Evolutionary conservation across 2,797 vertebrate genomes (phyloP).

Genomic region (Paedocypris micromegethes): DNA sequence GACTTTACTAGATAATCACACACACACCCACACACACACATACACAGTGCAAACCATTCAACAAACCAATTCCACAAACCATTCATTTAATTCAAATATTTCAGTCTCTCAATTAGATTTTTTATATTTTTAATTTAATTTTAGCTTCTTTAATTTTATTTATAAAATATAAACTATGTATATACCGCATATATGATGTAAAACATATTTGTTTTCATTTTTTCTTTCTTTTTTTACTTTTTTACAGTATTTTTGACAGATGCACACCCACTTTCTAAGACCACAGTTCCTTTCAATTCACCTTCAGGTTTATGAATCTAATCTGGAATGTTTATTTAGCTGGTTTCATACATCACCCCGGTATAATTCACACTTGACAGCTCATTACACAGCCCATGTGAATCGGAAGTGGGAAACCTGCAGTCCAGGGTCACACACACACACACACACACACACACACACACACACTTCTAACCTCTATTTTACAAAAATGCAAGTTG

Average conservation of each 20-base stretch:
- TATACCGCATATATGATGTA: no score
- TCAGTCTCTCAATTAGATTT: no score
- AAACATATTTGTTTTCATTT: background rate
- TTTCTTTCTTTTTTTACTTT: background rate
- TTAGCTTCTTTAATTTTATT: no score
- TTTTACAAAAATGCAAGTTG: constrained; percentile 4
- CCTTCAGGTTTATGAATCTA: constrained; percentile 35
- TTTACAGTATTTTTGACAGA: background rate
- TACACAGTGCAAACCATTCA: no score
- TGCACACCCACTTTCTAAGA: constrained; percentile 6
- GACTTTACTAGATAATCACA: no score
- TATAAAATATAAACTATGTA: no score
- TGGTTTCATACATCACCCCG: background rate
- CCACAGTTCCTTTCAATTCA: constrained; percentile 12
- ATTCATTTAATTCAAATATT: no score
- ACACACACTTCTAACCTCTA: background rate
- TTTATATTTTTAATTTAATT: no score
- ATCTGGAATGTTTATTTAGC: constrained; percentile 40
- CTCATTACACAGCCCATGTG: background rate
- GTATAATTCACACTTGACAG: constrained; percentile 21
- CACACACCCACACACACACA: no score
- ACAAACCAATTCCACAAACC: no score
- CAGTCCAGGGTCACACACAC: background rate
- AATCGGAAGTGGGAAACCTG: constrained; percentile 3
- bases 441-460: background rate